These are phyloP conservation scores for Falco columbarius DNA, from an alignment of 2,797 vertebrate species.

Conservation along the genomic window DNA sequence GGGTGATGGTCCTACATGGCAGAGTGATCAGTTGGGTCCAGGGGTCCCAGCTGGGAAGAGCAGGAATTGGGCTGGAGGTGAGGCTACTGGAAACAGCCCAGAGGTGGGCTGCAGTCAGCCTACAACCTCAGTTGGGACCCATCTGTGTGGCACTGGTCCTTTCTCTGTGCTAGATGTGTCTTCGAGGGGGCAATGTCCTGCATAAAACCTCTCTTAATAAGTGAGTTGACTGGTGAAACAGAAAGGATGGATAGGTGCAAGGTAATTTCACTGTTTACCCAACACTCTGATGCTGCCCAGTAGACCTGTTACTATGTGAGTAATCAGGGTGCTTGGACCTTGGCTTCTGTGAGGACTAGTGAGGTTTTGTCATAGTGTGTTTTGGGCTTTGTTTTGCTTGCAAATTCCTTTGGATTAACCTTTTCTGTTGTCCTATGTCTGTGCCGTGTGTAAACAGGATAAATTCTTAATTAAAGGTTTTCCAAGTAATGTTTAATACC, in stretches of 20 bases:
- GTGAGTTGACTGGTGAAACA: background rate
- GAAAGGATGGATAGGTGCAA: background rate
- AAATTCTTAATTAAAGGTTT: background rate
- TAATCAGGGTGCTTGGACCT: background rate
- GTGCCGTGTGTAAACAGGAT: background rate
- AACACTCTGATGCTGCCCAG: accelerated
- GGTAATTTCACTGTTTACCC: background rate
- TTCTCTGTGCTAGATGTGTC: accelerated
- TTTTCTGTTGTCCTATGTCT: background rate
- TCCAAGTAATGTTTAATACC: background rate
- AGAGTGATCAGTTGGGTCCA: background rate
- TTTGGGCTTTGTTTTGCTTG: background rate
- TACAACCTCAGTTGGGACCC: background rate
- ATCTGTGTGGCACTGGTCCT: accelerated
- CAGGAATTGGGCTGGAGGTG: background rate
- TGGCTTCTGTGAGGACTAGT: background rate
- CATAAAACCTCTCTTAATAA: background rate
- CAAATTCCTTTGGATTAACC: background rate
- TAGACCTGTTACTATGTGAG: background rate
- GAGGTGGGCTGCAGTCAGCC: background rate
- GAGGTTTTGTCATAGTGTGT: background rate
- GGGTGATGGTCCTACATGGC: accelerated
- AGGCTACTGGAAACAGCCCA: background rate
- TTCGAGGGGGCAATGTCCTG: background rate
- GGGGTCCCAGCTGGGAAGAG: background rate